phyloP scores from a whole-genome alignment of 2,797 vertebrate genomes.

The Euthynnus affinis region DNA sequence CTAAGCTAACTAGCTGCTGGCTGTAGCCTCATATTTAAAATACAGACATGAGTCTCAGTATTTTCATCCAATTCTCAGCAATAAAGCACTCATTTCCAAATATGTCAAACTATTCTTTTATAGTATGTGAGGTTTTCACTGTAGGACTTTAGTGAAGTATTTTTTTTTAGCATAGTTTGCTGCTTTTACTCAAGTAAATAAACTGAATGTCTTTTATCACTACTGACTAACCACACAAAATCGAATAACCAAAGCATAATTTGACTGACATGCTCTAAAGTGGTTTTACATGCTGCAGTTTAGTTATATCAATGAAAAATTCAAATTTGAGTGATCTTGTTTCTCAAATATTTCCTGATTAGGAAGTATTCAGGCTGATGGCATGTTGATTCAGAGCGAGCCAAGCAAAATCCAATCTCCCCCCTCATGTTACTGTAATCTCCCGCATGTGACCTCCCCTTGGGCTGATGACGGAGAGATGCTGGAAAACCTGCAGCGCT shows the following conservation, averaged over 20 bases:
- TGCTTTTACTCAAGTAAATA: neutral
- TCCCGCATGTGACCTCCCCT: constrained; percentile 77
- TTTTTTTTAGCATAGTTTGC: neutral
- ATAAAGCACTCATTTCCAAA: neutral
- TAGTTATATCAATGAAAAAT: neutral
- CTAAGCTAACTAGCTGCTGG: neutral
- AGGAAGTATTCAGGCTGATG: constrained; percentile 57
- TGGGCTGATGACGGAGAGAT: constrained; percentile 52
- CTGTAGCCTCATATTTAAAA: neutral
- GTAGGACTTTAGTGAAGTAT: neutral
- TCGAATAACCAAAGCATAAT: neutral
- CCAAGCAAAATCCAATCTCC: constrained; percentile 73
- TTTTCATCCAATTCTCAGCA: neutral
- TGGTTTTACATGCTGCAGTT: neutral
- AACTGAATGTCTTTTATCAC: neutral
- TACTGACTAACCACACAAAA: neutral
- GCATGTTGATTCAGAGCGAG: constrained; percentile 63
- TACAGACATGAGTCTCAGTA: neutral
- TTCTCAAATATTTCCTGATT: constrained; percentile 63
- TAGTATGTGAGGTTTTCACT: neutral
- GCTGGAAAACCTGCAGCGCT: constrained; percentile 68
- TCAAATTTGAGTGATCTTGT: neutral
- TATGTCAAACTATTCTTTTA: neutral
- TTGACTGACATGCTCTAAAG: neutral
- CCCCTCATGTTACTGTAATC: constrained; percentile 80